Base-by-base conservation (phyloP, 2,888 invertebrate species). In the Megalurothrips usitatus region DNA sequence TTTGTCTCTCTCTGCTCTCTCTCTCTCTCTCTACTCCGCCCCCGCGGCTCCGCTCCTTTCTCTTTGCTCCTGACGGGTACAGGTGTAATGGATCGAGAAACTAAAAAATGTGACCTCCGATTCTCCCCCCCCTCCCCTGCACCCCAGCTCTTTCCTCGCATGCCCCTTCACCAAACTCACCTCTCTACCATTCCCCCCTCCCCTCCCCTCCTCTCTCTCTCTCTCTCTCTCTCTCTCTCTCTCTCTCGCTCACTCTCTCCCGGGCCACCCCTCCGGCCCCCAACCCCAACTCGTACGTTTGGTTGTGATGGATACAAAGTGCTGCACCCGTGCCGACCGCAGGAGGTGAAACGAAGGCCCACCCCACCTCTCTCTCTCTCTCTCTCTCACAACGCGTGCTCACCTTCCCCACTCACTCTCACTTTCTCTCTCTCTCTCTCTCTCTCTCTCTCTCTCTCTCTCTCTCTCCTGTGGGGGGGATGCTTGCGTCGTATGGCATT, bases 1-100 rank as follows among this genome's bases (percentile, higher is more conserved):
- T 43, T 6, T 43, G 3, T 43, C 34, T 43, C 34, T 43, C 34
- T 43, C 34, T 43, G n/a, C 34, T 43, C 34, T 43, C 34, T 58
- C 19, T 19, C 58, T 17, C 19, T 19, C 58, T 58, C 58, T 58
- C 19, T 58, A n/a, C n/a, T n/a, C n/a, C n/a, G n/a, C n/a, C n/a
- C n/a, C n/a, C n/a, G n/a, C n/a, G n/a, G n/a, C n/a, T n/a, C n/a
- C n/a, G n/a, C n/a, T n/a, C n/a, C 34, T 43, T 6, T 43, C 34
- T 43, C 34, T 43, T 43, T 23, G 68, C 68, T n/a, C n/a, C 68
- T 23, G 23, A 68, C 68, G 68, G 68, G 68, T n/a, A 68, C 68
- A 68, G 68, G 68, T 68, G 68, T 68, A 68, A 68, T 68, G 68
- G 68, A 68, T 68, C 68, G 68, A 68, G 26, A 68, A 68, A 68